Percentiles rank a stretch among this genome's conserved stretches.
Conservation (phyloP, 35 echinoderm and acorn worm species). For the Ophioderma brevispina region DNA sequence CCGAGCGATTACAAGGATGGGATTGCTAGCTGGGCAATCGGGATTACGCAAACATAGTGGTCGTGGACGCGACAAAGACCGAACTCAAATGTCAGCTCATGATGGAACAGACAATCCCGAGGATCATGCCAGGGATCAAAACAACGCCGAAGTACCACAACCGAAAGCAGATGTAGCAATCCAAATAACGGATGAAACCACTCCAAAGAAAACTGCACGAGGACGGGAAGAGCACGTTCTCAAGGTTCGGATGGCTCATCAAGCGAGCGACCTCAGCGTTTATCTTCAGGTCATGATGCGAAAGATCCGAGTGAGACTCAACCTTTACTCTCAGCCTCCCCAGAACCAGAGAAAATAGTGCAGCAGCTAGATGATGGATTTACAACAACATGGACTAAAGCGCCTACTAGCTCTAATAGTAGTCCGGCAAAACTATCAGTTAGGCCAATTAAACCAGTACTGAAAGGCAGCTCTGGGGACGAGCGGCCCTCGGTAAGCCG, state of each 20-base stretch:
- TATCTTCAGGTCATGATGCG: conserved; percentile 6
- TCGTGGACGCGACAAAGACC: background rate
- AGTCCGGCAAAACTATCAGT: background rate
- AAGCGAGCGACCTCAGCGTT: background rate
- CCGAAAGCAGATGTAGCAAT: background rate
- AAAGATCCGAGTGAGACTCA: conserved; percentile 66
- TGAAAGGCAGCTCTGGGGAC: conserved; percentile 55
- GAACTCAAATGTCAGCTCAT: background rate
- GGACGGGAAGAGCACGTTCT: background rate
- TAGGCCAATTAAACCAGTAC: conserved; percentile 21
- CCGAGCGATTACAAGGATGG: conserved; percentile 46
- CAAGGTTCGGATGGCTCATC: background rate
- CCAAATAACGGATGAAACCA: background rate
- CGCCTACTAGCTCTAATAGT: background rate
- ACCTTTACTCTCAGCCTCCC: conserved; percentile 33
- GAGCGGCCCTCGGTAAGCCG: conserved; percentile 33
- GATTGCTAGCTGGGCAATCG: conserved; percentile 48
- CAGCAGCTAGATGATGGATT: conserved; percentile 88
- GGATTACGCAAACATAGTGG: conserved; percentile 17
- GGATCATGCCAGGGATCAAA: background rate
- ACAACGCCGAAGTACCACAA: background rate
- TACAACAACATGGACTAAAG: conserved; percentile 91
- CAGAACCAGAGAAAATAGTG: conserved; percentile 73
- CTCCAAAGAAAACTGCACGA: background rate
- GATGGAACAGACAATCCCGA: background rate